A percentile compares a stretch with the other conserved stretches of the same genome.
Conservation (phyloP, 1,140 invertebrate species). For the Cotesia typhae region DNA sequence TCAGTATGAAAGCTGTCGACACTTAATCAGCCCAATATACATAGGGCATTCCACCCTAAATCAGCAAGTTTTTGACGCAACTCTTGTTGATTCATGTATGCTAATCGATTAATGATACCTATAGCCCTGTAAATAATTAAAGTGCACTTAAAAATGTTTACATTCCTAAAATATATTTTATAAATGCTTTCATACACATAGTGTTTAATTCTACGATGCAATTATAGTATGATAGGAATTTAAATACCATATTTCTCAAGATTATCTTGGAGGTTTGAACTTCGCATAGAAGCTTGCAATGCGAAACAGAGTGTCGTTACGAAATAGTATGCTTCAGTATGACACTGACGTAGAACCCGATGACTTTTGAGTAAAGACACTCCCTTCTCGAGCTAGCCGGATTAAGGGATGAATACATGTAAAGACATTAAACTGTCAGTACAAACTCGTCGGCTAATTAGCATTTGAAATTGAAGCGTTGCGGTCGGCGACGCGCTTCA, state of each 20-base stretch:
- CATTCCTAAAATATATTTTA: too few relatives aligned
- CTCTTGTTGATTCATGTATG: too few relatives aligned
- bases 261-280: not conserved
- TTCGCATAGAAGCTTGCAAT: not conserved
- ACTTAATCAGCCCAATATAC: constrained; percentile 7
- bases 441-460: constrained; percentile 53
- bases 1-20: not conserved
- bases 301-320: not conserved
- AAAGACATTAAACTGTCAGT: constrained; percentile 57
- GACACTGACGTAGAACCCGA: constrained; percentile 18
- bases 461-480: constrained; percentile 65
- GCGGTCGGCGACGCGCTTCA: constrained; percentile 47
- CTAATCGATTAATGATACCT: too few relatives aligned
- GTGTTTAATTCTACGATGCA: too few relatives aligned
- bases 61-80: too few relatives aligned
- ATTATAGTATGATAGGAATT: too few relatives aligned
- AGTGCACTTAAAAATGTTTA: too few relatives aligned
- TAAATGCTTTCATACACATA: too few relatives aligned
- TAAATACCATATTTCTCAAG: too few relatives aligned
- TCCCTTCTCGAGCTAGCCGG: constrained; percentile 36
- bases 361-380: constrained; percentile 49
- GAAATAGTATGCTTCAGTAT: not conserved
- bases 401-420: constrained; percentile 55
- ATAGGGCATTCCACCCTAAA: not conserved
- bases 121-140: too few relatives aligned